Conservation (phyloP, 1,140 invertebrate genomes). For the Adoxophyes honmai region DNA sequence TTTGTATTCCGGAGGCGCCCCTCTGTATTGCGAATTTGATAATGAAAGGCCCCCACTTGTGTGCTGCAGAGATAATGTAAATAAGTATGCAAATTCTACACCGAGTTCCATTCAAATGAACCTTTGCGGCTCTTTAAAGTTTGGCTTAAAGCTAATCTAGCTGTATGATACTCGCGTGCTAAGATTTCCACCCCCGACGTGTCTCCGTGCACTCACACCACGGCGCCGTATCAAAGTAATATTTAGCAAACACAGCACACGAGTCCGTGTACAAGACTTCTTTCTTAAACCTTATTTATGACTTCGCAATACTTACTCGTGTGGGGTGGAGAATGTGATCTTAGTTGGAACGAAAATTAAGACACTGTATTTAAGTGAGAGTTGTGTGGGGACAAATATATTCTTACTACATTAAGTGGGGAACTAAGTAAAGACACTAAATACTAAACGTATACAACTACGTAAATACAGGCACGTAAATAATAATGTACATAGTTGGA, state of each 20-base stretch:
- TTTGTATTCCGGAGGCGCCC: constrained; percentile 57
- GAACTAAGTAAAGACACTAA: too few relatives aligned
- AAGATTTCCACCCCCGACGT: constrained; percentile 33
- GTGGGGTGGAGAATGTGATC: neutral
- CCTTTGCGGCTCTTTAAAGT: constrained; percentile 66
- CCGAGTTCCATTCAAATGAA: constrained; percentile 69
- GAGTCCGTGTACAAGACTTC: neutral
- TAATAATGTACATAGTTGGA: too few relatives aligned
- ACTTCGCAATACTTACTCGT: neutral
- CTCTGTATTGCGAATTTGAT: constrained; percentile 68
- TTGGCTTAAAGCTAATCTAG: constrained; percentile 50
- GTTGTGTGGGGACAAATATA: too few relatives aligned
- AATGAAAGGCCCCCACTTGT: constrained; percentile 72
- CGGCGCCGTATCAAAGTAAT: constrained; percentile 23
- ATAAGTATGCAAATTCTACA: constrained; percentile 74
- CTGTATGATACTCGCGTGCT: constrained; percentile 37
- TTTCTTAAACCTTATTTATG: constrained; percentile 7
- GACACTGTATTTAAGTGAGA: neutral
- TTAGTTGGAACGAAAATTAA: neutral
- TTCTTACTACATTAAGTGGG: too few relatives aligned
- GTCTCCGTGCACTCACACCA: constrained; percentile 19
- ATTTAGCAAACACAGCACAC: neutral
- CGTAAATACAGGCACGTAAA: too few relatives aligned
- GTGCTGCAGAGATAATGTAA: constrained; percentile 74
- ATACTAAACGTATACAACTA: too few relatives aligned